Evolutionary conservation across 2,797 vertebrate species (phyloP).

Genomic region (Phrynocephalus forsythii): DNA sequence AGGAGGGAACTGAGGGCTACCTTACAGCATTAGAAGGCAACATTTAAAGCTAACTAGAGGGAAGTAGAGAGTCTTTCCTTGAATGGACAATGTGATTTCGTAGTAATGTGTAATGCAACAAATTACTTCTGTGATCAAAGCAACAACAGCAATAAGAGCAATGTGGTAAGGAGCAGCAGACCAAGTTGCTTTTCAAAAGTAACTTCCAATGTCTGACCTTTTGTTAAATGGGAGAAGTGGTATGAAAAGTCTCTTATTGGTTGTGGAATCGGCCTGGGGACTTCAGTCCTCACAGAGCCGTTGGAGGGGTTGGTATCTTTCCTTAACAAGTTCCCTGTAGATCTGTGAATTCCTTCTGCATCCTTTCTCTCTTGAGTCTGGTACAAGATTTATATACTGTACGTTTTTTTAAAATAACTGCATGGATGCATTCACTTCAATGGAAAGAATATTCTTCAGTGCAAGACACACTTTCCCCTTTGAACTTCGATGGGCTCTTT

Average conservation of each 20-base stretch:
- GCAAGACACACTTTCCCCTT: neutral
- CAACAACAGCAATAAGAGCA: too few species aligned
- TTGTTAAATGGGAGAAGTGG: neutral
- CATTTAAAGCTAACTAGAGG: neutral
- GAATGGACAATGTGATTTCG: too few species aligned
- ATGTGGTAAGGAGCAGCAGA: too few species aligned
- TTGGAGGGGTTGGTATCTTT: neutral
- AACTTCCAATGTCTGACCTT: neutral
- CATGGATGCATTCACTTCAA: neutral
- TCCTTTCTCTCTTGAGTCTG: neutral
- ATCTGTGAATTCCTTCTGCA: neutral
- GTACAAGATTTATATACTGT: neutral
- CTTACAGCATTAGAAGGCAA: too few species aligned
- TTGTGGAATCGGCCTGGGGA: neutral
- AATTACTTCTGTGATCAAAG: too few species aligned
- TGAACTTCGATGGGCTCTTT: neutral
- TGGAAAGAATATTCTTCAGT: neutral
- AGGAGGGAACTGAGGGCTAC: too few species aligned
- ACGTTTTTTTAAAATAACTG: neutral
- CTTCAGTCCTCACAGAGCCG: neutral
- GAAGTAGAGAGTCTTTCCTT: neutral
- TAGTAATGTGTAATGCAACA: too few species aligned
- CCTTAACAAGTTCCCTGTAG: conserved; percentile 26
- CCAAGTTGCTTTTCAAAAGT: neutral
- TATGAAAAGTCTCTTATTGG: neutral